Percentiles rank a stretch among this genome's conserved stretches.
These are phyloP conservation scores for Dinocampus coccinellae DNA, from an alignment of 2,888 invertebrate species.

Conservation along the genomic window DNA sequence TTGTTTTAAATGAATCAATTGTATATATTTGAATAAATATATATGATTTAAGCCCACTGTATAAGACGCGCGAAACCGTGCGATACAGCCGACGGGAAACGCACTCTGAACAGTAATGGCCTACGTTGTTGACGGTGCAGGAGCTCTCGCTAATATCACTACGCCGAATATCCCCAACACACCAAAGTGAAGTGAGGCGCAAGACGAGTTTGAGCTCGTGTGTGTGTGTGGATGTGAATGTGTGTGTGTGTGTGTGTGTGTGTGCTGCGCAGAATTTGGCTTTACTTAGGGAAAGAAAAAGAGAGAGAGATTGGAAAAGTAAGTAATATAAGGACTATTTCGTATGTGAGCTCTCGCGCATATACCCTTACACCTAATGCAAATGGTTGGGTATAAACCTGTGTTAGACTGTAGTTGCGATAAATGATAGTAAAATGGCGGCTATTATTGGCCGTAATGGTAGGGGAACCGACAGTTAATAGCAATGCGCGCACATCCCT, in stretches of 20 bases:
- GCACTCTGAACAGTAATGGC: slow-evolving; percentile 66
- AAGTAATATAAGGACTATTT: neutral
- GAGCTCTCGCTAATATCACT: slow-evolving; percentile 58
- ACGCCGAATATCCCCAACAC: slow-evolving; percentile 50
- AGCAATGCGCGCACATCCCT: slow-evolving; percentile 56
- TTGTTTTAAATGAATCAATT: no score
- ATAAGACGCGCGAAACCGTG: neutral
- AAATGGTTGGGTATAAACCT: neutral
- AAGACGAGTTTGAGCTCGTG: slow-evolving; percentile 35
- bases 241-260: neutral
- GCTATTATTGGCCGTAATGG: neutral
- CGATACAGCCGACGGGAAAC: slow-evolving; percentile 64
- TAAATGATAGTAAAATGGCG: slow-evolving; percentile 38
- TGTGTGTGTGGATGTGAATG: slow-evolving; percentile 23
- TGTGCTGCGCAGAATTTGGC: no score
- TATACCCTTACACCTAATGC: neutral
- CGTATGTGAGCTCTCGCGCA: neutral
- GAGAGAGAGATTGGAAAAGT: neutral
- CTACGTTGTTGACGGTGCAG: slow-evolving; percentile 52
- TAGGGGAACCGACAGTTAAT: slow-evolving; percentile 34
- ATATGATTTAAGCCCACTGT: neutral
- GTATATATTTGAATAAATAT: neutral
- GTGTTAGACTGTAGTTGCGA: slow-evolving; percentile 50
- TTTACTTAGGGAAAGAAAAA: neutral
- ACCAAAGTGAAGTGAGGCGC: slow-evolving; percentile 40